Conservation (phyloP, 2,113 vertebrate species). For the Microcebus jonahi region DNA sequence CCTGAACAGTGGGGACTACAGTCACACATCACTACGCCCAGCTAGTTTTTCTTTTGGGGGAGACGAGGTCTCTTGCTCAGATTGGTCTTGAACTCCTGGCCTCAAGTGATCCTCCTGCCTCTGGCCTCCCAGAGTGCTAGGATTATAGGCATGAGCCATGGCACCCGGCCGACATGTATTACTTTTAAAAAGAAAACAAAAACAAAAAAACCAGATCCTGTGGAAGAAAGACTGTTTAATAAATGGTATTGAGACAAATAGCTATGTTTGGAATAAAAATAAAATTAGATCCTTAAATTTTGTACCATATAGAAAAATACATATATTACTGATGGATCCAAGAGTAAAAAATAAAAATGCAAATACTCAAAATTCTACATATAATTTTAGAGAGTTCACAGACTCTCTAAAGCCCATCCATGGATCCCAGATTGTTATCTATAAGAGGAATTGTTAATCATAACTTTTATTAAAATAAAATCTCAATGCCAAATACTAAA, state of each 20-base stretch:
- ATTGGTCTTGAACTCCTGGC: too few species aligned
- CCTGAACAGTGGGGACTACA: too few species aligned
- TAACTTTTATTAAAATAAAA: slow-evolving; percentile 70
- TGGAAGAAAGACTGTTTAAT: slow-evolving; percentile 77
- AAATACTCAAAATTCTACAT: slow-evolving; percentile 75
- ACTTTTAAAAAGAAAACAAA: background rate
- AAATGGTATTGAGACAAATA: slow-evolving; percentile 74
- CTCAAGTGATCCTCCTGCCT: too few species aligned
- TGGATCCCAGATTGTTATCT: slow-evolving; percentile 53
- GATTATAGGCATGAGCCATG: too few species aligned
- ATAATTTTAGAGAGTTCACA: slow-evolving; percentile 48
- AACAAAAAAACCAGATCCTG: slow-evolving; percentile 30
- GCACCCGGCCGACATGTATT: background rate
- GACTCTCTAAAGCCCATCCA: slow-evolving; percentile 50
- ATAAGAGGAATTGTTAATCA: slow-evolving; percentile 54
- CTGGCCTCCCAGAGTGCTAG: too few species aligned
- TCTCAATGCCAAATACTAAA: slow-evolving; percentile 62
- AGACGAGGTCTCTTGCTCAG: too few species aligned
- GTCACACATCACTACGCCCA: too few species aligned
- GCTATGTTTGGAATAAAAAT: slow-evolving; percentile 77
- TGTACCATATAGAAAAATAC: slow-evolving; percentile 81
- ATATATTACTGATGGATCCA: slow-evolving; percentile 77
- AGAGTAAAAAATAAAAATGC: slow-evolving; percentile 78
- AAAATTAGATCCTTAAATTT: slow-evolving; percentile 76
- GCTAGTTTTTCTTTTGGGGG: too few species aligned